A percentile compares a stretch with the other conserved stretches of the same genome.
These are phyloP conservation scores for Antidorcas marsupialis DNA, from an alignment of 2,113 vertebrate species.

Conservation along the genomic window DNA sequence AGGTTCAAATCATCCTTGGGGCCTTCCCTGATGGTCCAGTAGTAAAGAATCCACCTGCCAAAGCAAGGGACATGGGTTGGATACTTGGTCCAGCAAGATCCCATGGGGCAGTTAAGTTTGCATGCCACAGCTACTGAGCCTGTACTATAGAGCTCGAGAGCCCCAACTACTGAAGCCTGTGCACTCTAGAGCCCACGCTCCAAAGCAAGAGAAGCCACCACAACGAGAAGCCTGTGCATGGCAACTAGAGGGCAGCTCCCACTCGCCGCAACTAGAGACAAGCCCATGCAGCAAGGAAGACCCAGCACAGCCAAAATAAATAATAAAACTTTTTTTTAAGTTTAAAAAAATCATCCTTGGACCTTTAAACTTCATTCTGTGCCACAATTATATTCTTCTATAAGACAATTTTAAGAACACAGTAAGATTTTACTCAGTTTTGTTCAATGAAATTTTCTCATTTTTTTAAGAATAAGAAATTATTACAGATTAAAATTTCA, in stretches of 20 bases:
- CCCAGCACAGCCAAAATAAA: neutral
- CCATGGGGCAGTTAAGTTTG: neutral
- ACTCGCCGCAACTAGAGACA: neutral
- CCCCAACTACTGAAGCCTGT: neutral
- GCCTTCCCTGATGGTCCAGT: neutral
- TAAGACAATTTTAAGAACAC: slow-evolving; percentile 33
- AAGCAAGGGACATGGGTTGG: neutral
- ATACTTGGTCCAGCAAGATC: neutral
- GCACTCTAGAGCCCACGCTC: neutral
- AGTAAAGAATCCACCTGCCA: neutral
- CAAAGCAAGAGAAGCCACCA: neutral
- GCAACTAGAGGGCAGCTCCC: neutral
- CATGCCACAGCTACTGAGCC: neutral
- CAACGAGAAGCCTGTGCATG: neutral
- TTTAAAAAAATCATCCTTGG: neutral
- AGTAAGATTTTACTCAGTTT: neutral
- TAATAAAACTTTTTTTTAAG: neutral
- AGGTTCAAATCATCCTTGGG: neutral
- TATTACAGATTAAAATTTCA: neutral
- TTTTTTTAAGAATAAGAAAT: neutral
- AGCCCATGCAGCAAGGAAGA: neutral
- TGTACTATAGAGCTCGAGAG: neutral
- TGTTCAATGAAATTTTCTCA: slow-evolving; percentile 7
- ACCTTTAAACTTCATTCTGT: neutral
- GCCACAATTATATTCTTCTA: neutral